Evolutionary conservation across 2,113 vertebrate genomes (phyloP).

Genomic region (Gallinago jamesoni): DNA sequence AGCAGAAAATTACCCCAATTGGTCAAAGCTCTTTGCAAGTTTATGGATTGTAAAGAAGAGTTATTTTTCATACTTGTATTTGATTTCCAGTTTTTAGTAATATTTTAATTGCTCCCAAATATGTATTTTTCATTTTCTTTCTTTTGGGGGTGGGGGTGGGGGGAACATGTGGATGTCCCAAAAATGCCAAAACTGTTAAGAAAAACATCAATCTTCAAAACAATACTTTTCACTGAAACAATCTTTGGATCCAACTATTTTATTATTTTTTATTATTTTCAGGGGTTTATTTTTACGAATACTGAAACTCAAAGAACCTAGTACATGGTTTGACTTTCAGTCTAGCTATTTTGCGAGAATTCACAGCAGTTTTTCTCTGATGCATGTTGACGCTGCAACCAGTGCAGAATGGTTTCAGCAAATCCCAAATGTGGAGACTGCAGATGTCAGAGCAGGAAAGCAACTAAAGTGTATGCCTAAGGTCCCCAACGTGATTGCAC

Average conservation of each 20-base stretch:
- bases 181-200: neutral
- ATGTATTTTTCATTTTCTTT: neutral
- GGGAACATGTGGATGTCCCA: accelerated
- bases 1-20: neutral
- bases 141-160: accelerated
- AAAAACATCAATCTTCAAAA: neutral
- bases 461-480: neutral
- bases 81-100: neutral
- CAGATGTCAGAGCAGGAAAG: neutral
- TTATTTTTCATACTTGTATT: neutral
- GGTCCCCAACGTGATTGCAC: neutral
- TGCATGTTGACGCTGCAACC: neutral
- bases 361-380: neutral
- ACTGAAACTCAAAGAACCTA: neutral
- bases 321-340: neutral
- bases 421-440: neutral
- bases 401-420: neutral
- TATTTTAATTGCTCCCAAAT: neutral
- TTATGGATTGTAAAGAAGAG: neutral
- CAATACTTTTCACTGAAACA: neutral
- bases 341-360: neutral
- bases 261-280: neutral
- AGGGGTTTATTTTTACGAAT: neutral
- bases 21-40: neutral
- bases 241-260: neutral